phyloP scores from a whole-genome alignment of 1,140 invertebrate genomes.

The Mamestra configurata region DNA sequence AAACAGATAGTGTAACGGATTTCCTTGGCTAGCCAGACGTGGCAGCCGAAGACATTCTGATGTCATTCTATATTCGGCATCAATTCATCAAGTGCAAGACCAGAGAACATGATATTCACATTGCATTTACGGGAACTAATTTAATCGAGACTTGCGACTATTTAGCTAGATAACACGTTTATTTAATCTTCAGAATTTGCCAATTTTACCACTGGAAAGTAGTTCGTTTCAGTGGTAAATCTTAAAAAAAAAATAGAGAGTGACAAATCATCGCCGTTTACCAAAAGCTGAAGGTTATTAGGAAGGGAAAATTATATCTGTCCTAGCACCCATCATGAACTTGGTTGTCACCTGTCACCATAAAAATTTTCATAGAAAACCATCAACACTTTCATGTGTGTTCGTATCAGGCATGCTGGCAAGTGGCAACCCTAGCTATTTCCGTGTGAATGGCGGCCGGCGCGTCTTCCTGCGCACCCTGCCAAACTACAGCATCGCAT shows the following conservation, averaged over 20 bases:
- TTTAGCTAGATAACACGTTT: no score
- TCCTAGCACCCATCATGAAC: no score
- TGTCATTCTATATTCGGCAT: background rate
- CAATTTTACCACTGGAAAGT: no score
- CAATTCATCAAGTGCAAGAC: background rate
- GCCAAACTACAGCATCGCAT: conserved; percentile 60
- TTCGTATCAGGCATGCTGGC: conserved; percentile 15
- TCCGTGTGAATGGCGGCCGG: conserved; percentile 70
- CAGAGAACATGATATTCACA: no score
- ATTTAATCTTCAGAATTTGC: no score
- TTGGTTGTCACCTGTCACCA: background rate
- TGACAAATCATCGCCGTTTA: no score
- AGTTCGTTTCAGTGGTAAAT: no score
- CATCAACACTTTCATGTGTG: conserved; percentile 1
- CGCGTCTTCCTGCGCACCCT: conserved; percentile 62
- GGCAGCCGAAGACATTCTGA: background rate
- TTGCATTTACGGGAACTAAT: no score
- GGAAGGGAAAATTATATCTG: no score
- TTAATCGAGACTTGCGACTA: no score
- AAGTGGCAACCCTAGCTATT: conserved; percentile 61
- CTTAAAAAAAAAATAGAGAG: no score
- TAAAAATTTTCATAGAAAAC: background rate
- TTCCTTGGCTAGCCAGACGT: background rate
- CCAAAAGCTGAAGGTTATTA: no score
- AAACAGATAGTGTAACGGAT: background rate